Evolutionary conservation across 2,888 invertebrate genomes (phyloP), one percentile per base, ranked within the genome.

Genomic region (Leucania comma): DNA sequence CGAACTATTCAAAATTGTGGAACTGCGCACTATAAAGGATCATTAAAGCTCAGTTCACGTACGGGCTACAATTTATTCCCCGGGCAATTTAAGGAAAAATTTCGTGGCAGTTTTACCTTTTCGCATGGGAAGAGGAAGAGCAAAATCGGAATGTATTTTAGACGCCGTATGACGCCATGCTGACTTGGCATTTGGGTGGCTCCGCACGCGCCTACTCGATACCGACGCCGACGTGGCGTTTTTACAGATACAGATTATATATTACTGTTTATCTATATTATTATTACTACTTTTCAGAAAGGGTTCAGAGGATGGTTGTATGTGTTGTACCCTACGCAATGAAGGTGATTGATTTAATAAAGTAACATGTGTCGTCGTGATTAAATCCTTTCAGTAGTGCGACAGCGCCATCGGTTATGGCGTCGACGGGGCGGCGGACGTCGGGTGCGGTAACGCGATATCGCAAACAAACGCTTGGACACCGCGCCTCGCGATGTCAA

Each of bases 401-500:
- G 51, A 58, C 42, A 54, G 54, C 50, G 61, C 71, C 74, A 70
- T 69, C 56, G 74, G 80, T 72, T 81, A 81, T 81, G 83, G 75
- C 87, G 77, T 83, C 82, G 87, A 75, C 86, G 87, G 86, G 88
- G 75, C 87, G 87, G 62, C 56, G 59, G 59, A 42, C 58, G 71
- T 58, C 88, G 86, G 86, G 86, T 87, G 85, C 86, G 85, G 95
- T 93, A 95, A 95, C 89, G 90, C 90, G 94, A 95, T 95, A 95
- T 91, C 86, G 91, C 94, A 95, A 95, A 95, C 95, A 96, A 95
- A 93, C 93, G 94, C 91, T 94, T 91, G 95, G 95, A 95, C 95
- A 94, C 92, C 94, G 92, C 94, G 92, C 94, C 95, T 94, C 94
- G 93, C 93, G 92, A 94, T 94, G 95, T 95, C 95, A 95, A 96